Percentiles rank a stretch among this genome's conserved stretches.
Conservation (phyloP, 2,113 vertebrate genomes). For the Psephotus haematonotus region DNA sequence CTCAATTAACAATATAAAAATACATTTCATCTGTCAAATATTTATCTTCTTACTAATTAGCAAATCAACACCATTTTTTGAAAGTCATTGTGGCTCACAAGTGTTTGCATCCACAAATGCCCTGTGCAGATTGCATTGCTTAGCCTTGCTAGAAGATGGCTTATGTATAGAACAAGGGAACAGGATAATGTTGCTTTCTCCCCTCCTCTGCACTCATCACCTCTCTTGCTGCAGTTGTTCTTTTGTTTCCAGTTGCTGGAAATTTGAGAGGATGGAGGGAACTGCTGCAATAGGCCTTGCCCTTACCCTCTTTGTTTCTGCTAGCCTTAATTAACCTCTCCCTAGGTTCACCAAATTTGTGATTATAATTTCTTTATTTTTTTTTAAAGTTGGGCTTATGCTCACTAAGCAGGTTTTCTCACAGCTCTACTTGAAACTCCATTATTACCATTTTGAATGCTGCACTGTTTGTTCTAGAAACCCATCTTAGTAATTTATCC, state of each 20-base stretch:
- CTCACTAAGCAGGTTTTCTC: slow-evolving; percentile 52
- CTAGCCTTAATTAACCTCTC: slow-evolving; percentile 55
- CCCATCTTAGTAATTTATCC: slow-evolving; percentile 67
- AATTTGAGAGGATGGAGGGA: slow-evolving; percentile 16
- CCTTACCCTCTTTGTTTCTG: slow-evolving; percentile 64
- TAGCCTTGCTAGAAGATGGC: neutral
- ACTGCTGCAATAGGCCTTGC: slow-evolving; percentile 39
- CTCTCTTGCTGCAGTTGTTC: neutral
- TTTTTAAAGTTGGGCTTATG: slow-evolving; percentile 15
- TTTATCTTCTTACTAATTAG: neutral
- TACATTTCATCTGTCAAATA: neutral
- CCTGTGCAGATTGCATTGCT: neutral
- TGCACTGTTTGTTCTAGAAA: slow-evolving; percentile 53
- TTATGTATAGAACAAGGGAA: neutral
- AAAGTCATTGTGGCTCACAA: neutral
- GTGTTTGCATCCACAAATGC: neutral
- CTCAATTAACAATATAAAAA: neutral
- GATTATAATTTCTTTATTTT: slow-evolving; percentile 10
- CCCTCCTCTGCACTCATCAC: neutral
- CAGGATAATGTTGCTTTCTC: neutral
- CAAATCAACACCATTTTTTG: neutral
- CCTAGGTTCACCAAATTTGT: slow-evolving; percentile 54
- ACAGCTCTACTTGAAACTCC: slow-evolving; percentile 58
- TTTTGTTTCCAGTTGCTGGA: slow-evolving; percentile 32
- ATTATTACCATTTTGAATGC: slow-evolving; percentile 57